Evolutionary conservation across 1,140 invertebrate genomes (phyloP).

Genomic region (Tenebrio molitor): DNA sequence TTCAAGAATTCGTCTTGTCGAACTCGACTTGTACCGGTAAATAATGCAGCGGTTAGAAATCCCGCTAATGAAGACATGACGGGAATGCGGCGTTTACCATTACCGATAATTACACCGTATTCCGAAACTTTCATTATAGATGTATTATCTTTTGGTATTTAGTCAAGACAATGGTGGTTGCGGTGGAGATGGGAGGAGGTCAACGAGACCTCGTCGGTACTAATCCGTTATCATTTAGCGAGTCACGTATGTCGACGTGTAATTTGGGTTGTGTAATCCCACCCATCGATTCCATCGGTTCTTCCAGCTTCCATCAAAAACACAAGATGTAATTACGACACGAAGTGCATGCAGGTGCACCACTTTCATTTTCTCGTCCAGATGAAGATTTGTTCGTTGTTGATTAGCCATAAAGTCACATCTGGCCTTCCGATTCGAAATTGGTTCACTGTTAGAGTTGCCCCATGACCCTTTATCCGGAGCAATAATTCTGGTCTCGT

Average conservation of each 20-base stretch:
- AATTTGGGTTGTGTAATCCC: not conserved
- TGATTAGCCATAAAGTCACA: not conserved
- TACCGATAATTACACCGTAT: not conserved
- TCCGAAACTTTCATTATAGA: not conserved
- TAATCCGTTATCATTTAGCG: not conserved
- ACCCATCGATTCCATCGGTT: not conserved
- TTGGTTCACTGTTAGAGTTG: not conserved
- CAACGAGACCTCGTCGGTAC: not conserved
- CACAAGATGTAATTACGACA: not conserved
- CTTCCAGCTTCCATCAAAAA: not conserved
- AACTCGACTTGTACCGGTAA: too few relatives aligned
- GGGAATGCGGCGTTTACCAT: not conserved
- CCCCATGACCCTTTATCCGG: not conserved
- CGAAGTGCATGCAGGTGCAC: not conserved
- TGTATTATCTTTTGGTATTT: not conserved
- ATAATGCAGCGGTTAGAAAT: too few relatives aligned
- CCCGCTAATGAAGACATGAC: not conserved
- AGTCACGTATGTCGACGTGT: slow-evolving; percentile 17
- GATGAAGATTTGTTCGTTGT: not conserved
- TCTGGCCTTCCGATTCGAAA: not conserved
- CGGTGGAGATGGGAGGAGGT: not conserved
- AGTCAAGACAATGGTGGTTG: not conserved
- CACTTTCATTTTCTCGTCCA: not conserved
- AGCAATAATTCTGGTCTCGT: not conserved
- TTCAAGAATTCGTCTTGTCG: too few relatives aligned